Evolutionary conservation across 2,797 vertebrate species (phyloP), one percentile per base, ranked within the genome.

Genomic region (Jordanella pulchra): DNA sequence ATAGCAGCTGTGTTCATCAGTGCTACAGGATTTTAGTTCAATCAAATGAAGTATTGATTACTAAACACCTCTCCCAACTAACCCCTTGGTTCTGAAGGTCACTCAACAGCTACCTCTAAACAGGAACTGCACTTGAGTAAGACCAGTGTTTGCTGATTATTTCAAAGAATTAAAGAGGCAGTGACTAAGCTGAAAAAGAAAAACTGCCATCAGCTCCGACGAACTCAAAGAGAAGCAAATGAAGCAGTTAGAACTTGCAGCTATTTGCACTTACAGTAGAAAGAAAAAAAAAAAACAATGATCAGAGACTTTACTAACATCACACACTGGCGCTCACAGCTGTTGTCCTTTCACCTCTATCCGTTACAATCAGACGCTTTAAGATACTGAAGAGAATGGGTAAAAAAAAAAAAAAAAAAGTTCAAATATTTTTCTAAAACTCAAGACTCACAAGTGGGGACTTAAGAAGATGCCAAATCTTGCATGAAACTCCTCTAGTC

Each of bases 401-500:
- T n/a, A n/a, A n/a, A n/a, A n/a, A n/a, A n/a, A n/a, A n/a, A n/a
- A 79, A 78, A 79, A 76, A 82, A 78, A 78, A 85, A 72, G 78
- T 81, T 13, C 69, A 60, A 60, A 87, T 94, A 94, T 94, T 94
- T 95, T 94, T 93, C 81, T 94, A 91, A 93, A 87, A 66, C 83
- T 84, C 85, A 69, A 89, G 85, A 91, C 80, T 88, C 82, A 71
- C 71, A 84, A 72, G 72, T 70, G 73, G 86, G 82, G 86, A 90
- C 83, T 89, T n/a, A 67, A 90, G 80, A 91, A 86, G 86, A 95
- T 94, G 93, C 93, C 93, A 95, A 94, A 94, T 92, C 91, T 90
- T 93, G 94, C 93, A 94, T 93, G 94, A 89, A 89, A 92, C 89
- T 90, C 87, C 88, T 93, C 86, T 93, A 91, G 90, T 93, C 93